Evolutionary conservation across 2,888 invertebrate species (phyloP).

Genomic region (Diarsia brunnea): DNA sequence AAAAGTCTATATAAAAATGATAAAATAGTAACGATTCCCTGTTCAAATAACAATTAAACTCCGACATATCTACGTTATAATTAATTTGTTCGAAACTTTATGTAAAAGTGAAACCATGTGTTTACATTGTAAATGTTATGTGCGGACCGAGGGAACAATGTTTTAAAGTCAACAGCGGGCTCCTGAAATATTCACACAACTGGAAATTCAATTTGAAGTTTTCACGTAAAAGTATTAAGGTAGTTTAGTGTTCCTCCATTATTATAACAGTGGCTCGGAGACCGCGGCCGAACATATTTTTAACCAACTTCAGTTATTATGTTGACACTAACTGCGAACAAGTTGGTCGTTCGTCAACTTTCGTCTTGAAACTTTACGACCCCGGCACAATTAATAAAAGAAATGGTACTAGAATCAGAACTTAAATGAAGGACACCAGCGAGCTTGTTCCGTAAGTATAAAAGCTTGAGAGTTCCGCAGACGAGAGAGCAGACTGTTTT

Average conservation of each 20-base stretch:
- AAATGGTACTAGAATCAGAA: conserved; percentile 50
- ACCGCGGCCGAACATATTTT: conserved; percentile 68
- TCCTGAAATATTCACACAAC: conserved; percentile 83
- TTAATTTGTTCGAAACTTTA: conserved; percentile 66
- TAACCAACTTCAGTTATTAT: conserved; percentile 72
- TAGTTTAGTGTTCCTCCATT: conserved; percentile 71
- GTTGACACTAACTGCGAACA: conserved; percentile 72
- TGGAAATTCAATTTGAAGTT: conserved; percentile 86
- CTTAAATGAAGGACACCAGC: conserved; percentile 26
- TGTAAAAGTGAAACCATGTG: conserved; percentile 72
- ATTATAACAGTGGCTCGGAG: conserved; percentile 54
- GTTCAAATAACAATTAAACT: conserved; percentile 54
- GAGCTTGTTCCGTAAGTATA: conserved; percentile 39
- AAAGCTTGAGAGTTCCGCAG: conserved; percentile 20
- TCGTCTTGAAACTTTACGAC: conserved; percentile 56
- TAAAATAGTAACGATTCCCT: conserved; percentile 15
- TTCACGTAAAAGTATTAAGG: conserved; percentile 77
- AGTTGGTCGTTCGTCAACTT: conserved; percentile 68
- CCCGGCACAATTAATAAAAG: conserved; percentile 56
- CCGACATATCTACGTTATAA: conserved; percentile 56
- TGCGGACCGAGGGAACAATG: conserved; percentile 69
- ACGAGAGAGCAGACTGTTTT: conserved; percentile 24
- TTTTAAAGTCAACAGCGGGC: conserved; percentile 79
- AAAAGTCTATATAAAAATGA: neutral
- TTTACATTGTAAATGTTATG: conserved; percentile 76